Conservation (phyloP, 2,113 vertebrate genomes). For the Corvus moneduloides region DNA sequence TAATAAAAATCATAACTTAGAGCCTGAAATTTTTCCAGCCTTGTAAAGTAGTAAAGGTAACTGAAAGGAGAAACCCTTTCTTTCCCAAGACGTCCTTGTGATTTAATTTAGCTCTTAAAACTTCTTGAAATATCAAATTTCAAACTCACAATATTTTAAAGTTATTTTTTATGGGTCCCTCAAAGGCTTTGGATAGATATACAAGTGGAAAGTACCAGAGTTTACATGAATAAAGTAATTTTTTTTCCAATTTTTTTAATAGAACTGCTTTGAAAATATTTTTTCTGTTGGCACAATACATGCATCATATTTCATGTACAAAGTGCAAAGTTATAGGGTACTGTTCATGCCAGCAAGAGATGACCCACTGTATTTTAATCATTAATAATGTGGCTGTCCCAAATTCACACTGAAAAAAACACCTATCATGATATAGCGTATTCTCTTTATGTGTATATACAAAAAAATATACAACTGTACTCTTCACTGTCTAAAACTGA, state of each 20-base stretch:
- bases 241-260: not conserved
- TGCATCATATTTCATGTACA: not conserved
- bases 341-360: not conserved
- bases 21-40: not conserved
- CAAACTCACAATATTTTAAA: constrained; percentile 9
- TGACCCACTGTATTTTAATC: not conserved
- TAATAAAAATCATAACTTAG: constrained; percentile 23
- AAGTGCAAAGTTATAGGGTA: not conserved
- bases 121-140: constrained; percentile 25
- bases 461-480: not conserved
- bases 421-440: not conserved
- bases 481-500: not conserved
- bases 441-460: not conserved
- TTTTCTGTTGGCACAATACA: not conserved
- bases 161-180: not conserved
- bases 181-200: not conserved
- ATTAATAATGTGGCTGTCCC: not conserved
- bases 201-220: constrained; percentile 22
- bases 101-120: constrained; percentile 18
- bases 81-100: not conserved
- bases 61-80: not conserved
- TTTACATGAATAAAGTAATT: not conserved
- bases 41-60: constrained; percentile 12
- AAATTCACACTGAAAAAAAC: not conserved
- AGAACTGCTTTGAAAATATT: not conserved